Evolutionary conservation across 2,888 invertebrate genomes (phyloP).

Genomic region (Caenorhabditis panamensis): DNA sequence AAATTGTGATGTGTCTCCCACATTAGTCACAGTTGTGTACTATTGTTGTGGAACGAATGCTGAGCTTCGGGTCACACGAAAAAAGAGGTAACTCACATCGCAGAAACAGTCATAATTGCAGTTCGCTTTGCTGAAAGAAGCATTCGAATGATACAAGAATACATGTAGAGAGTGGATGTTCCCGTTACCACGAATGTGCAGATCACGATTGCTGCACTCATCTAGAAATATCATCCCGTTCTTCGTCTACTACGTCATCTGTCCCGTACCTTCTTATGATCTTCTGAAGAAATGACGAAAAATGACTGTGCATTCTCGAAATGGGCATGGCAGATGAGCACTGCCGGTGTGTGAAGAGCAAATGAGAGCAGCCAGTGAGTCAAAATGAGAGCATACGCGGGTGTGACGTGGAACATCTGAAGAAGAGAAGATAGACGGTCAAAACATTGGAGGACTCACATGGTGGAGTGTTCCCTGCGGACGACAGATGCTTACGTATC

Average conservation of each 20-base stretch:
- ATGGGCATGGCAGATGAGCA: constrained; percentile 39
- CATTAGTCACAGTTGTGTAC: not conserved
- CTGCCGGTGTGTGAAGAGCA: constrained; percentile 35
- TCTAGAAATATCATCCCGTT: constrained; percentile 11
- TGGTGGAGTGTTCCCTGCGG: constrained; percentile 29
- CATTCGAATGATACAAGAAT: constrained; percentile 27
- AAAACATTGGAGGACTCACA: constrained; percentile 4
- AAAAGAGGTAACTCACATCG: constrained; percentile 28
- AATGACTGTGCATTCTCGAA: constrained; percentile 45
- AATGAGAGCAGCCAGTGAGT: constrained; percentile 35
- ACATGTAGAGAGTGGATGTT: constrained; percentile 25
- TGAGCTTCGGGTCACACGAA: too few relatives aligned
- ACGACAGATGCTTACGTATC: constrained; percentile 34
- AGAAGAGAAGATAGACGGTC: not conserved
- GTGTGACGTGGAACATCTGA: constrained; percentile 36
- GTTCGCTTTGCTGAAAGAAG: constrained; percentile 36
- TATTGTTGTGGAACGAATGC: too few relatives aligned
- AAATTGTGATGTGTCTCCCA: not conserved
- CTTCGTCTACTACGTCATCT: not conserved
- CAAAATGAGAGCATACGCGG: constrained; percentile 23
- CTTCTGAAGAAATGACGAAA: constrained; percentile 41
- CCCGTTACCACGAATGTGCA: constrained; percentile 36
- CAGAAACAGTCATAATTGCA: constrained; percentile 5
- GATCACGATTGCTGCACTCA: constrained; percentile 46
- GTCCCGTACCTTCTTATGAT: constrained; percentile 16